These are phyloP conservation scores for Callosobruchus maculatus DNA, from an alignment of 2,888 invertebrate genomes.

Conservation along the genomic window DNA sequence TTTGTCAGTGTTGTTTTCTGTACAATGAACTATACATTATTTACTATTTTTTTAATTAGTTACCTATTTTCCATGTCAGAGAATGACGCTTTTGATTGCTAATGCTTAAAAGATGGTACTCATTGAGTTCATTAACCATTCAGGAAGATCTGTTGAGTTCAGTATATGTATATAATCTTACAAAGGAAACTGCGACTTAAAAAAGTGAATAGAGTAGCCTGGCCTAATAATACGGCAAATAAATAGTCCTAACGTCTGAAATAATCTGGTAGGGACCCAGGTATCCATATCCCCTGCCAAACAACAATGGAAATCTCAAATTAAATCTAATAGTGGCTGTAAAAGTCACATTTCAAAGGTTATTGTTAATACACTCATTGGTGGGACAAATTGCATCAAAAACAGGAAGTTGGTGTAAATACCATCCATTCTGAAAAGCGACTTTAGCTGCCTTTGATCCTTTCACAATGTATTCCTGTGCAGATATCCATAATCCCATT, in stretches of 20 bases:
- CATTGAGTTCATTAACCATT: not conserved
- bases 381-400: constrained; percentile 51
- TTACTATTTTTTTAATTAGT: too few species aligned
- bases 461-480: constrained; percentile 45
- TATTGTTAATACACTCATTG: constrained; percentile 46
- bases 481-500: constrained; percentile 44
- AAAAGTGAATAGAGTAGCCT: not conserved
- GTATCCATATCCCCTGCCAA: constrained; percentile 33
- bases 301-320: constrained; percentile 38
- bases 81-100: too few species aligned
- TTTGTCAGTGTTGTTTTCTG: too few species aligned
- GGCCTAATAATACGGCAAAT: constrained; percentile 26
- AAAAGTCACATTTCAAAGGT: constrained; percentile 46
- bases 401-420: constrained; percentile 51
- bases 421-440: constrained; percentile 41
- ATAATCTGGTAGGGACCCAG: constrained; percentile 38
- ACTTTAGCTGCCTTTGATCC: constrained; percentile 42
- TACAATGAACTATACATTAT: too few species aligned
- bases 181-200: not conserved
- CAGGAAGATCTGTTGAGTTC: not conserved
- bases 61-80: too few species aligned
- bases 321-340: constrained; percentile 49
- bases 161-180: not conserved
- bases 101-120: too few species aligned
- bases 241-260: constrained; percentile 37